Conservation (phyloP, 1,140 invertebrate species). For the Physella acuta region DNA sequence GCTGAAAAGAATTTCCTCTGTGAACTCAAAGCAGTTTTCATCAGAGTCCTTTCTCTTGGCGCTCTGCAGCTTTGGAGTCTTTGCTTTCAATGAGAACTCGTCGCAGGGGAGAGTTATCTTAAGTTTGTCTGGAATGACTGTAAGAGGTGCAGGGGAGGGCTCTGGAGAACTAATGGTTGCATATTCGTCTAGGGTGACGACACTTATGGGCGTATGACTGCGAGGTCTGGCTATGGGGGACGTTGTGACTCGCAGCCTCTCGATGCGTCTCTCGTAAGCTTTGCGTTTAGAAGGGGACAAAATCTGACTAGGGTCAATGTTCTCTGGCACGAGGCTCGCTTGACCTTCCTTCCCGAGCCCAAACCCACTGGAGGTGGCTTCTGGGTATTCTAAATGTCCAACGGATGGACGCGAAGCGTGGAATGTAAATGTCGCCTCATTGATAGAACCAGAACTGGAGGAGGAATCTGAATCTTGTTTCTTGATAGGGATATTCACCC, state of each 20-base stretch:
- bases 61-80: conserved; percentile 35
- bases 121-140: conserved; percentile 44
- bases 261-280: conserved; percentile 49
- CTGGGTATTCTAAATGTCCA: conserved; percentile 22
- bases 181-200: conserved; percentile 76
- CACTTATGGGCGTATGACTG: conserved; percentile 79
- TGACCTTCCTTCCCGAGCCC: conserved; percentile 9
- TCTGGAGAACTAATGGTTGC: conserved; percentile 46
- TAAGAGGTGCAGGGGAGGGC: conserved; percentile 33
- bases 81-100: conserved; percentile 39
- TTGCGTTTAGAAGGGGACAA: conserved; percentile 47
- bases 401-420: conserved; percentile 18
- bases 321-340: conserved; percentile 29
- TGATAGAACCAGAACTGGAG: conserved; percentile 34
- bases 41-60: conserved; percentile 26
- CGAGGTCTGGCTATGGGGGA: conserved; percentile 82
- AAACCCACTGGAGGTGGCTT: background rate
- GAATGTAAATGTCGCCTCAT: conserved; percentile 28
- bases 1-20: conserved; percentile 50
- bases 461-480: conserved; percentile 24
- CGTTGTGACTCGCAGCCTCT: conserved; percentile 69
- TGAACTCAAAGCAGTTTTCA: conserved; percentile 43
- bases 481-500: conserved; percentile 17
- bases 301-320: conserved; percentile 33
- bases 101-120: conserved; percentile 53